These are phyloP conservation scores for Synanthedon myopaeformis DNA, from an alignment of 2,888 invertebrate genomes.

Conservation along the genomic window DNA sequence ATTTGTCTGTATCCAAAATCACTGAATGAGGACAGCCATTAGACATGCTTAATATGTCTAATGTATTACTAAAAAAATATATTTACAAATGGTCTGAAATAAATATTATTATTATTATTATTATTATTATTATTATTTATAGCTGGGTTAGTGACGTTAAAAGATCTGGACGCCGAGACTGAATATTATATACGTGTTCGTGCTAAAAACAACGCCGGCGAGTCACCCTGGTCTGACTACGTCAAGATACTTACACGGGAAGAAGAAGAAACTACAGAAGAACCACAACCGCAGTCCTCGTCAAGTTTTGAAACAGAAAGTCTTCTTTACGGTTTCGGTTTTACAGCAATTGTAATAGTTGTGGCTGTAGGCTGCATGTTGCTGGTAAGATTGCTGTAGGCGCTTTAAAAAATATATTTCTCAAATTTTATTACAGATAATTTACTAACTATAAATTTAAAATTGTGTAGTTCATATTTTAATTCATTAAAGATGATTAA, in stretches of 20 bases:
- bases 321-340: conserved; percentile 44
- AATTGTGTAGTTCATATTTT: too few species aligned
- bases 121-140: conserved; percentile 5
- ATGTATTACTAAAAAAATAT: neutral
- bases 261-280: conserved; percentile 8
- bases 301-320: conserved; percentile 6
- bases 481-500: too few species aligned
- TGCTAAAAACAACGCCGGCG: conserved; percentile 32
- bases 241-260: conserved; percentile 15
- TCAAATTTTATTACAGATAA: too few species aligned
- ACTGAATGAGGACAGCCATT: too few species aligned
- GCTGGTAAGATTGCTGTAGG: conserved; percentile 29
- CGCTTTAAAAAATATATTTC: too few species aligned
- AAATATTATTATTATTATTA: too few species aligned
- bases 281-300: neutral
- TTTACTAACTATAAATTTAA: too few species aligned
- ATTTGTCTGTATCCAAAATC: too few species aligned
- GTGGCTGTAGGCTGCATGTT: conserved; percentile 35
- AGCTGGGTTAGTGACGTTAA: conserved; percentile 21
- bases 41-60: too few species aligned
- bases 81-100: too few species aligned
- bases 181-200: conserved; percentile 39
- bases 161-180: conserved; percentile 26
- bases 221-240: conserved; percentile 35
- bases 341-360: conserved; percentile 35